Evolutionary conservation across 2,113 vertebrate genomes (phyloP), one percentile per base, ranked within the genome.

Genomic region (Ptilorrhoa leucosticta): DNA sequence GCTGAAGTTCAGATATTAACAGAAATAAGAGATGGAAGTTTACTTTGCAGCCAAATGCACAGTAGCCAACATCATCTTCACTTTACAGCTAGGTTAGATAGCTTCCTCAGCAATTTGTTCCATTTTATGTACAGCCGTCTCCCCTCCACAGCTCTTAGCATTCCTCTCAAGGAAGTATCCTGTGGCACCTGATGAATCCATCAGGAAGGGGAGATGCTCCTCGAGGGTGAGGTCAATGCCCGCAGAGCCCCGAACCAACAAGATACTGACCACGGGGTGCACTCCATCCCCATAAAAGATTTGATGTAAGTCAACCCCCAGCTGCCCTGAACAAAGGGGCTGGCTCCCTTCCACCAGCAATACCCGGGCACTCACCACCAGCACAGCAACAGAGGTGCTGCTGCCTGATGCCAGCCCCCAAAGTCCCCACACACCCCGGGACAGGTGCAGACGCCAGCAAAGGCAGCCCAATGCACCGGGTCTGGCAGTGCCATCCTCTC

Each of bases 151-250:
- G 5, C 39, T 71, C 40, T 76, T 57, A 64, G 61, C 20, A 30
- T 21, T 39, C 33, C 60, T 45, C 20, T 39, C 10, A 17, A 56
- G 24, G 17, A 83, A 73, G 18, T 7, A 51, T 53, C 28, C 35
- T 10, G 20, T 11, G 37, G 48, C 48, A 87, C 24, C 24, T 48
- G 8, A 54, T 0, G 0, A 96, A 50, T 44, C 22, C 2, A 1
- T 10, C 16, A 58, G 15, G 31, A 78, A 72, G 7, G 7, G 26
- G 9, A 82, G 12, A 71, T 7, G 45, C 33, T 78, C 51, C 20
- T 66, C 0, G 0, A 73, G 40, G 10, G 11, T 37, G 17, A 37
- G n/a, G 17, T 7, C 13, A 73, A 40, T 3, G 1, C 19, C 4
- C 2, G 27, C 53, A 76, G 53, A 93, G 44, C 77, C 18, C 48